phyloP scores from a whole-genome alignment of 1,140 invertebrate genomes.

The Leptinotarsa texana region DNA sequence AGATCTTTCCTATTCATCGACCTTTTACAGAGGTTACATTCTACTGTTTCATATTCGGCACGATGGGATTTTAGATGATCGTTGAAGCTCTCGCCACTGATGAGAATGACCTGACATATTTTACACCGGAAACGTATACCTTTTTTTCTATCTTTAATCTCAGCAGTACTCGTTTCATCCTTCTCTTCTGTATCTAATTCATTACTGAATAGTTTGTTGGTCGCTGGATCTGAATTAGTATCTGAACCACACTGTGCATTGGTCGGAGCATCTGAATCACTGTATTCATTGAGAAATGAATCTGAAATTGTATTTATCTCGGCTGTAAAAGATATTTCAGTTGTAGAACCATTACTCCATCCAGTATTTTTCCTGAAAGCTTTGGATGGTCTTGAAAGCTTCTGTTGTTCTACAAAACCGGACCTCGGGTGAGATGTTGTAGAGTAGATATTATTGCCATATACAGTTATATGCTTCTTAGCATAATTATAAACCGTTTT shows the following conservation, averaged over 20 bases:
- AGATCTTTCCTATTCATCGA: neutral
- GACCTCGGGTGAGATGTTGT: too few relatives aligned
- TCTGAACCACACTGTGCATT: neutral
- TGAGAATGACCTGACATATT: neutral
- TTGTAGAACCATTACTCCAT: too few relatives aligned
- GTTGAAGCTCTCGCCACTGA: neutral
- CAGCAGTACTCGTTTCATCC: neutral
- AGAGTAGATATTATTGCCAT: too few relatives aligned
- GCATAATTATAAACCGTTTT: too few relatives aligned
- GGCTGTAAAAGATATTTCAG: too few relatives aligned
- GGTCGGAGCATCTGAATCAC: too few relatives aligned
- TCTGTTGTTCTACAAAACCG: too few relatives aligned
- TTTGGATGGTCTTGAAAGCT: too few relatives aligned
- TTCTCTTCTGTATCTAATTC: neutral
- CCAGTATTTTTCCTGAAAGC: too few relatives aligned
- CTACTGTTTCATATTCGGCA: neutral
- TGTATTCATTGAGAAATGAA: too few relatives aligned
- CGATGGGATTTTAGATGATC: neutral
- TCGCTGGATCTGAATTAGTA: neutral
- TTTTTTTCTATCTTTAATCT: neutral
- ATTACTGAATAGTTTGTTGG: neutral
- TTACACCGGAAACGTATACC: neutral
- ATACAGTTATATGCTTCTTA: too few relatives aligned
- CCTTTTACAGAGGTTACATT: constrained; percentile 7
- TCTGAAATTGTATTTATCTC: too few relatives aligned